Percentiles rank a stretch among this genome's conserved stretches.
Conservation (phyloP, 2,113 vertebrate species). For the Menidia beryllina region DNA sequence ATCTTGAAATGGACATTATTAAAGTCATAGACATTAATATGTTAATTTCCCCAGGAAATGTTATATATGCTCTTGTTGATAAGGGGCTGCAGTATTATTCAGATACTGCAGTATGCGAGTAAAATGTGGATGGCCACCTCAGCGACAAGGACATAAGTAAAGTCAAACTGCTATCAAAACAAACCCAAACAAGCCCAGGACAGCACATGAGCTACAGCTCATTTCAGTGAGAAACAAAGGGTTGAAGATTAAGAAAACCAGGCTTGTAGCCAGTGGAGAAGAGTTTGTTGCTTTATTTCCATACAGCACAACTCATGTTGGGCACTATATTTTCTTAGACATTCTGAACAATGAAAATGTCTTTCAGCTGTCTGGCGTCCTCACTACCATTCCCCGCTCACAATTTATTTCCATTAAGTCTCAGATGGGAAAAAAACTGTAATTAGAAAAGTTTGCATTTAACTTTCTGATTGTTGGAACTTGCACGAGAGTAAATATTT, state of each 20-base stretch:
- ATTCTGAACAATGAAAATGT: too few species aligned
- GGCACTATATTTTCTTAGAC: not conserved
- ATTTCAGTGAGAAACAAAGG: not conserved
- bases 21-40: too few species aligned
- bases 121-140: slow-evolving; percentile 2
- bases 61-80: too few species aligned
- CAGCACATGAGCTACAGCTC: not conserved
- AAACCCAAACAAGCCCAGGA: not conserved
- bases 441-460: not conserved
- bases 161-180: not conserved
- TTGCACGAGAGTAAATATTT: not conserved
- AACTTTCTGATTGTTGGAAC: not conserved
- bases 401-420: not conserved
- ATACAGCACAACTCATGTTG: not conserved
- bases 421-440: not conserved
- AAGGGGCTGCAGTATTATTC: too few species aligned
- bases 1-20: too few species aligned
- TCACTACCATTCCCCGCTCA: not conserved
- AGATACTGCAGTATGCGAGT: not conserved
- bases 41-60: too few species aligned
- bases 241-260: not conserved
- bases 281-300: not conserved
- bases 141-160: not conserved
- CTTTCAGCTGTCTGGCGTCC: not conserved
- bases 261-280: not conserved